Percentiles rank a stretch among this genome's conserved stretches.
Evolutionary conservation across 2,113 vertebrate species (phyloP).

Genomic region (Pterocles burchelli): DNA sequence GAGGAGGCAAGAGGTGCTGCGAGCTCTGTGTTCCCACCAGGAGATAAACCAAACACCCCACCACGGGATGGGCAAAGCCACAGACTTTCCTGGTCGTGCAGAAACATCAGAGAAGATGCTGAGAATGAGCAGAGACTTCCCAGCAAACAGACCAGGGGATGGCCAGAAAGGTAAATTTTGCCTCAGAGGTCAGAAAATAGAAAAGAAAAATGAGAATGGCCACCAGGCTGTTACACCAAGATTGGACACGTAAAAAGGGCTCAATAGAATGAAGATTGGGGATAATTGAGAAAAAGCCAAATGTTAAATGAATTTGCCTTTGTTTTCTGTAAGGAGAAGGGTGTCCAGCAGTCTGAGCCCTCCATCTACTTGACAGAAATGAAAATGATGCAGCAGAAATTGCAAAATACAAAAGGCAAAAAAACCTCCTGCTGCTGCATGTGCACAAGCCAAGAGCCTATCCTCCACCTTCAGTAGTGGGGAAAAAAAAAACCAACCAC

Average conservation of each 20-base stretch:
- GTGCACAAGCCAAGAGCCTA: not conserved
- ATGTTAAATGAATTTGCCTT: not conserved
- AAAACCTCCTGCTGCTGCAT: not conserved
- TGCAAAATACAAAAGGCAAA: not conserved
- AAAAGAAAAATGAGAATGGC: not conserved
- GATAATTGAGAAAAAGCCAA: not conserved
- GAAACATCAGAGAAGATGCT: not conserved
- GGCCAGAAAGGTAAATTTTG: not conserved
- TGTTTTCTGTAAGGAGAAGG: not conserved
- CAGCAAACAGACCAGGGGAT: not conserved
- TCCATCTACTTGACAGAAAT: not conserved
- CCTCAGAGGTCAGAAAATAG: not conserved
- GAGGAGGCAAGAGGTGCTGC: not conserved
- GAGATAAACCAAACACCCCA: not conserved
- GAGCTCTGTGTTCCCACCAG: not conserved
- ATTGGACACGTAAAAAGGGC: not conserved
- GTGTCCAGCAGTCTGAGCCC: not conserved
- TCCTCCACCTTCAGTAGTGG: not conserved
- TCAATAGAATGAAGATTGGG: not conserved
- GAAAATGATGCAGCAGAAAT: not conserved
- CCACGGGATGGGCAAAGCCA: not conserved
- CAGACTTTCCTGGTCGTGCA: not conserved
- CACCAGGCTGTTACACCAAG: not conserved
- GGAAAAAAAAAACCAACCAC: rapidly evolving
- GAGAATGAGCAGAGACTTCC: not conserved